Evolutionary conservation across 2,797 vertebrate species (phyloP).

Genomic region (Cynopterus sphinx): DNA sequence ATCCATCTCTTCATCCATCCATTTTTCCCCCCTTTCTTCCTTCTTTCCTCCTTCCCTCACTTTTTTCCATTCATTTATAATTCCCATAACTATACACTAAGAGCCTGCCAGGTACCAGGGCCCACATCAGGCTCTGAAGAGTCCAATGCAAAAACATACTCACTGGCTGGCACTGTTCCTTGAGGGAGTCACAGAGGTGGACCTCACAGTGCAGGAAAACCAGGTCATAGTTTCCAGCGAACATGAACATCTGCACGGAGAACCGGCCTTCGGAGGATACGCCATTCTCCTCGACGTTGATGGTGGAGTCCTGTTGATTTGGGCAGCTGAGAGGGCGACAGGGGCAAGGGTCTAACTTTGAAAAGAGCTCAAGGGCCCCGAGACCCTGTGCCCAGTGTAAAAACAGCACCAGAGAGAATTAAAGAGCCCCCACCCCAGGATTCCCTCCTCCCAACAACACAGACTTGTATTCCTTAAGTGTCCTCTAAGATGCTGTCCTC

Average conservation of each 20-base stretch:
- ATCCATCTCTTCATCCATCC: background rate
- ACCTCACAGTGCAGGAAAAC: slow-evolving; percentile 87
- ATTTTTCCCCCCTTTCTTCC: too few species aligned
- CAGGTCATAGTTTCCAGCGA: slow-evolving; percentile 76
- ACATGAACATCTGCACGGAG: slow-evolving; percentile 84
- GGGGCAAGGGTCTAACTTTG: background rate
- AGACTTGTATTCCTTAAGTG: background rate
- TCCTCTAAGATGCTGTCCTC: background rate
- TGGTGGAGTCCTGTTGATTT: slow-evolving; percentile 72
- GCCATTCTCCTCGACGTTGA: slow-evolving; percentile 84
- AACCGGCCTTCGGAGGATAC: slow-evolving; percentile 82
- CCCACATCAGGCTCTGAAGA: background rate
- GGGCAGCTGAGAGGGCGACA: slow-evolving; percentile 82
- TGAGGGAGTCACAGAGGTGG: slow-evolving; percentile 81
- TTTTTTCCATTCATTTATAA: background rate
- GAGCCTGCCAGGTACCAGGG: background rate
- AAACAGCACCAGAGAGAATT: background rate
- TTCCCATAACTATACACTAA: background rate
- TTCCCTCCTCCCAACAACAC: background rate
- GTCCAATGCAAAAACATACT: slow-evolving; percentile 24
- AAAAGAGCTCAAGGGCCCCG: background rate
- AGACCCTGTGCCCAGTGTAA: background rate
- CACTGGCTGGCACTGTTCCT: slow-evolving; percentile 82
- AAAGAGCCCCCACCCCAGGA: background rate
- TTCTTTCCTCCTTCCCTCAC: background rate